Evolutionary conservation across 2,888 invertebrate species (phyloP).

Genomic region (Eudasyphora cyanicolor): DNA sequence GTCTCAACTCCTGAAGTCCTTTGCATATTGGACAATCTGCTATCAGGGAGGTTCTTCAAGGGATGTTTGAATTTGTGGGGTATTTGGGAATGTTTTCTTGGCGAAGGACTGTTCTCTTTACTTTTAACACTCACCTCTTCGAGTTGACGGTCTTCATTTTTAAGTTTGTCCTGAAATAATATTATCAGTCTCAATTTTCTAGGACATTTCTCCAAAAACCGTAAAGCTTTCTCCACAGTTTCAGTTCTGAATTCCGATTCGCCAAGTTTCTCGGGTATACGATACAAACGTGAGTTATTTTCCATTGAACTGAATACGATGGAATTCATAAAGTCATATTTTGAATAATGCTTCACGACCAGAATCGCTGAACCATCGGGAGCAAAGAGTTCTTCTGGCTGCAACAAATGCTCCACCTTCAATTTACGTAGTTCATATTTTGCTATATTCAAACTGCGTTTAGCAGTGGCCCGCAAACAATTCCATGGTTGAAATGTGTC

Average conservation of each 20-base stretch:
- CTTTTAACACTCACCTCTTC: too few species aligned
- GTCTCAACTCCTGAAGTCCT: background rate
- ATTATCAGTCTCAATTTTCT: conserved; percentile 62
- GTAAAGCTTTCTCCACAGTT: conserved; percentile 60
- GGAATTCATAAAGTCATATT: conserved; percentile 53
- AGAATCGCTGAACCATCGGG: conserved; percentile 54
- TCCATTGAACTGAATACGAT: conserved; percentile 40
- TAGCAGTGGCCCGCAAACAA: conserved; percentile 51
- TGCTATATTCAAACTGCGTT: conserved; percentile 58
- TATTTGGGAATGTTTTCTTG: conserved; percentile 16
- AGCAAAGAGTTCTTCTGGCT: conserved; percentile 59
- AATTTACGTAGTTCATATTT: conserved; percentile 61
- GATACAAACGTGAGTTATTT: conserved; percentile 55
- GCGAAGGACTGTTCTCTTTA: background rate
- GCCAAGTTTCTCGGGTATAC: conserved; percentile 45
- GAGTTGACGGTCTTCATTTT: too few species aligned
- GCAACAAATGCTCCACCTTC: conserved; percentile 49
- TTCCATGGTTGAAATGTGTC: conserved; percentile 50
- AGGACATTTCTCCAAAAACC: conserved; percentile 58
- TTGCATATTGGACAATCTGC: background rate
- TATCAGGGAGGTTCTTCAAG: conserved; percentile 7
- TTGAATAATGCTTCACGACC: conserved; percentile 57
- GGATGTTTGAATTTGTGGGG: background rate
- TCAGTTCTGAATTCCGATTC: conserved; percentile 61
- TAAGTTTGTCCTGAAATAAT: conserved; percentile 63